These are phyloP conservation scores for Forbesichthys agassizii DNA, from an alignment of 2,113 vertebrate genomes.

Conservation along the genomic window DNA sequence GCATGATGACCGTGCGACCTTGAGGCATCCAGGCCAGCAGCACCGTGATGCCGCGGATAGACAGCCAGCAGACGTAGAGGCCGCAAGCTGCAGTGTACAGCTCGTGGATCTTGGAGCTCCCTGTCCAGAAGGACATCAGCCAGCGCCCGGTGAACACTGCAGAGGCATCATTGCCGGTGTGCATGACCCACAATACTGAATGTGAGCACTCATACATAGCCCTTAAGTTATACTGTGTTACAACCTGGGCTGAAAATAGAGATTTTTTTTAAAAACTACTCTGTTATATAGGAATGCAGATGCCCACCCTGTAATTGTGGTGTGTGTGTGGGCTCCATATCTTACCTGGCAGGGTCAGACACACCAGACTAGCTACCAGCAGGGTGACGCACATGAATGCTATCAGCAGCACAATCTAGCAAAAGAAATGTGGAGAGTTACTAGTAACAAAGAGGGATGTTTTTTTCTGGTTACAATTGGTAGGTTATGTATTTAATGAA, in stretches of 20 bases:
- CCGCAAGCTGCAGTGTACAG: constrained; percentile 97
- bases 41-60: constrained; percentile 90
- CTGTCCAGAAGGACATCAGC: constrained; percentile 99
- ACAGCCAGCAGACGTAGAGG: constrained; percentile 97
- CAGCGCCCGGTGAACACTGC: constrained; percentile 95
- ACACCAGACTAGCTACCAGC: constrained; percentile 94
- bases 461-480: neutral
- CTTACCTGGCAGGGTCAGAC: constrained; percentile 96
- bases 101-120: constrained; percentile 95
- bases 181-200: neutral
- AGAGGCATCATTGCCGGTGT: constrained; percentile 1
- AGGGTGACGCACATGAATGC: constrained; percentile 97
- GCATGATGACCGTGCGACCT: constrained; percentile 92
- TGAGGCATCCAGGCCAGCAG: constrained; percentile 98
- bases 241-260: neutral
- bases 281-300: neutral
- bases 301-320: constrained; percentile 25
- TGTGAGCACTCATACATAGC: neutral
- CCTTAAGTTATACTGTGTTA: neutral
- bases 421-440: constrained; percentile 17
- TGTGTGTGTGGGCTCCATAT: constrained; percentile 20
- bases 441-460: neutral
- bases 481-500: neutral
- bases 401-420: constrained; percentile 93
- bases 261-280: neutral